Base-by-base conservation (phyloP, 2,888 invertebrate species). In the Phyllotreta cruciferae region DNA sequence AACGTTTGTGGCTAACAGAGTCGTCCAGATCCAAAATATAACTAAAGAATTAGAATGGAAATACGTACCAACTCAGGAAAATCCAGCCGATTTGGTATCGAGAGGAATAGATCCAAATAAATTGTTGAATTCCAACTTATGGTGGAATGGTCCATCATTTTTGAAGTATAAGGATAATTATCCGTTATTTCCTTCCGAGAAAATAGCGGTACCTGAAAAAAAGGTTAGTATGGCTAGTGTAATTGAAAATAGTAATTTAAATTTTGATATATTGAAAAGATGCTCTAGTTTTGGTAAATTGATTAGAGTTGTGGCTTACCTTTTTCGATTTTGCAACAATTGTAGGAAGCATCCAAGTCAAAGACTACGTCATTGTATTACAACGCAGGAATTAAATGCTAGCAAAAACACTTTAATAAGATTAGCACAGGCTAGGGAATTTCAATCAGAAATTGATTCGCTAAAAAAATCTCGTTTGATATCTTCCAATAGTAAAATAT, bases 1-100 rank as follows among this genome's bases (percentile, higher is more conserved):
- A 56, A 56, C 56, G 24, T 64, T 64, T 45, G 53, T 64, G 10
- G 64, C 60, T 4, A 64, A 64, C 34, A 35, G 61, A 10, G 52
- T 56, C 9, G 9, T 47, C n/a, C n/a, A n/a, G n/a, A n/a, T n/a
- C n/a, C n/a, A n/a, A n/a, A n/a, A n/a, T n/a, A n/a, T n/a, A n/a
- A n/a, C n/a, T n/a, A n/a, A n/a, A n/a, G n/a, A n/a, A n/a, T n/a
- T n/a, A 6, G 44, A 61, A 41, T 64, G 64, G 64, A 52, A 45
- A 37, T 41, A 62, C 50, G 60, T 64, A 45, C 63, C 58, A 6
- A 39, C 44, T 10, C 14, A 34, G 24, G 55, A 60, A 38, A 64
- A 64, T 60, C 57, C 57, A 7, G 64, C 60, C 8, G 64, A 45
- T 45, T 45, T 45, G 7, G 45, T 45, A 3, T 24, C 24, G 24